Evolutionary conservation across 2,888 invertebrate species (phyloP).

Genomic region (Temnothorax unifasciatus): DNA sequence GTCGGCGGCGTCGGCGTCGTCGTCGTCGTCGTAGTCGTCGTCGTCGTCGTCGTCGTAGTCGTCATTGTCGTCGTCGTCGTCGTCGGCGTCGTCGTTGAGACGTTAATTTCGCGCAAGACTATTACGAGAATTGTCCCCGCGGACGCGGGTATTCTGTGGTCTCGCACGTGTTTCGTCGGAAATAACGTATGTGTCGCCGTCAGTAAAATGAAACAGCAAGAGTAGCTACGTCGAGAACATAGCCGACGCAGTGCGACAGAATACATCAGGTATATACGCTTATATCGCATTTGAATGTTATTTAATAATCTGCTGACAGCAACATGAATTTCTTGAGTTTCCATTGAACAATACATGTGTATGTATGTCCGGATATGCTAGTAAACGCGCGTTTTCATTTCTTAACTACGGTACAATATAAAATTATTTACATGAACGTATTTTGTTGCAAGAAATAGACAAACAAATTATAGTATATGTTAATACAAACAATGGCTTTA

Average conservation of each 20-base stretch:
- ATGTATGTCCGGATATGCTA: neutral
- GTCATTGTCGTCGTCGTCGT: neutral
- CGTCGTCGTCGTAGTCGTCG: neutral
- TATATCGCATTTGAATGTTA: conserved; percentile 26
- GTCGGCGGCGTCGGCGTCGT: neutral
- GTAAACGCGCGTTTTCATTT: neutral
- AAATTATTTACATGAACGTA: neutral
- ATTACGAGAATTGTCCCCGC: conserved; percentile 45
- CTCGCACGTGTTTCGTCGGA: conserved; percentile 44
- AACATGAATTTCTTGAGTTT: conserved; percentile 30
- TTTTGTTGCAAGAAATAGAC: neutral
- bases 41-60: neutral
- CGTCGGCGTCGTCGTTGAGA: conserved; percentile 25
- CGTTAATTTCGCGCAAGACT: conserved; percentile 57
- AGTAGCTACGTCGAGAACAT: conserved; percentile 34
- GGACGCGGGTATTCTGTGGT: conserved; percentile 40
- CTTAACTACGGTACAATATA: neutral
- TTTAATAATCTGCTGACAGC: conserved; percentile 52
- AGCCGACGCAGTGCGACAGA: conserved; percentile 1
- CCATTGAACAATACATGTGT: neutral
- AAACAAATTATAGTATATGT: neutral
- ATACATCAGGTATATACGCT: conserved; percentile 5
- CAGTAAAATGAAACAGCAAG: conserved; percentile 39
- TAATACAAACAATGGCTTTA: neutral
- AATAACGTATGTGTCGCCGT: conserved; percentile 34